Evolutionary conservation across 2,113 vertebrate genomes (phyloP), one percentile per base, ranked within the genome.

Genomic region (Jacana jacana): DNA sequence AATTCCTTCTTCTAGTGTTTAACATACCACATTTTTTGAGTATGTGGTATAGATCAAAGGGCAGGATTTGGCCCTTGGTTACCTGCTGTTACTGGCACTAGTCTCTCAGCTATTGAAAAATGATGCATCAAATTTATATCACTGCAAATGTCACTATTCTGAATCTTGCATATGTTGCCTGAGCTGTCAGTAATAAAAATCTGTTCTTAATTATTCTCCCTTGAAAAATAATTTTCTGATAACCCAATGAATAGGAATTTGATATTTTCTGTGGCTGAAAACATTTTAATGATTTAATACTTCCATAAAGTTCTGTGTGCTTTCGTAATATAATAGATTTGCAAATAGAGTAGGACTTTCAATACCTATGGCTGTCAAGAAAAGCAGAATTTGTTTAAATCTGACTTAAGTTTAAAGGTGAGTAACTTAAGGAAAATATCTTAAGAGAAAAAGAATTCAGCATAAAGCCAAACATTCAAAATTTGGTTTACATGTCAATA

Each of bases 101-200:
- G 48, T 65, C 73, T 95, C 68, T 60, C 33, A 88, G 51, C 72
- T 90, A 57, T 51, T 93, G 68, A 88, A 94, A 92, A 96, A 71
- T 94, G 35, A 91, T 83, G 52, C 69, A 90, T 95, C 95, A 90
- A 86, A 81, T 93, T 88, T 94, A 69, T 78, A 73, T 93, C 33
- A 27, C 80, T 95, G 86, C 81, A 94, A 92, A 92, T 95, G 90
- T 91, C 93, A 93, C 65, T 92, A 35, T 81, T 86, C 90, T 88
- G 92, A 88, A 71, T 90, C 63, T 81, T 95, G 48, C 82, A 93
- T 79, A 86, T 94, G 78, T 86, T 94, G 88, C 83, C 57, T 91
- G 69, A 93, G 86, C 92, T 92, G 76, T 94, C 88, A 86, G 69
- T 92, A 96, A 89, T 90, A 95, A 95, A 94, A 94, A 92, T 94